phyloP scores from a whole-genome alignment of 1,140 invertebrate species.

The Hypsibius dujardini region DNA sequence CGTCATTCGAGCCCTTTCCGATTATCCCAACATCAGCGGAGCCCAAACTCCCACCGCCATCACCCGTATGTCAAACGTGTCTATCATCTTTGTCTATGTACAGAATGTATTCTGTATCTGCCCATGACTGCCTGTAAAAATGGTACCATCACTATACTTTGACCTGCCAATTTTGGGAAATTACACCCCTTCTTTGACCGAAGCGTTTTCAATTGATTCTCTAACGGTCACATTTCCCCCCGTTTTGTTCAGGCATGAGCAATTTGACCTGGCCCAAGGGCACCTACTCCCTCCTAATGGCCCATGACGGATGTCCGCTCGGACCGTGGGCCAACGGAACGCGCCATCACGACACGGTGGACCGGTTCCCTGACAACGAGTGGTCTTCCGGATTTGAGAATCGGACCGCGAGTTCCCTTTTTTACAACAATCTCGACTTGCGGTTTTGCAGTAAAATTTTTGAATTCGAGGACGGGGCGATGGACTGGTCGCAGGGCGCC shows the following conservation, averaged over 20 bases:
- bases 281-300: neutral
- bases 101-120: no score
- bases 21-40: neutral
- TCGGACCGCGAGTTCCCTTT: neutral
- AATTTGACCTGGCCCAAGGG: neutral
- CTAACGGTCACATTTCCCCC: no score
- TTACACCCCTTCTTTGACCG: no score
- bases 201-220: no score
- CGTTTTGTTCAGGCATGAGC: no score
- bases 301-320: neutral
- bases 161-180: no score
- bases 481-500: slow-evolving; percentile 1
- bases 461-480: neutral
- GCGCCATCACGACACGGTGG: slow-evolving; percentile 6
- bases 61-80: neutral
- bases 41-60: neutral
- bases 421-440: neutral
- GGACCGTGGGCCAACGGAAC: neutral
- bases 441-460: neutral
- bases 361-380: neutral
- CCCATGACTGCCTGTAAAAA: no score
- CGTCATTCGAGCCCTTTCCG: neutral
- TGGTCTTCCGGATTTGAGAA: slow-evolving; percentile 9
- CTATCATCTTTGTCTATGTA: no score
- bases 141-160: no score